Evolutionary conservation across 1,140 invertebrate genomes (phyloP), one percentile per base, ranked within the genome.

Genomic region (Drosophila insularis): DNA sequence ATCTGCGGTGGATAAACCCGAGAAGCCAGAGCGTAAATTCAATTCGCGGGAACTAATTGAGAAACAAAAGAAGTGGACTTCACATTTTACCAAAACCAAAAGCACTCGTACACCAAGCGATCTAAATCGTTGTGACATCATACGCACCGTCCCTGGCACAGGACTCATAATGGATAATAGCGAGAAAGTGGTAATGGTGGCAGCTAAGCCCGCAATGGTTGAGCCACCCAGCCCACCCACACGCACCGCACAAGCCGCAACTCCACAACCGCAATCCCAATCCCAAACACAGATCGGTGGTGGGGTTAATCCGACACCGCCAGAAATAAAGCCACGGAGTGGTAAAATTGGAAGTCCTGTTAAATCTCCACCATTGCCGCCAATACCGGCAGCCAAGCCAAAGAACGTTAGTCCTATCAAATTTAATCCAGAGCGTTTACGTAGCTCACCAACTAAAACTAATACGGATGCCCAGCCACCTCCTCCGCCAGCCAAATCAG

Each of bases 21-120:
- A 96, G 69, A 97, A 97, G 91, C 96, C 96, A 1, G 96, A 97
- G 89, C 93, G 96, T 32, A 95, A 96, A 78, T 95, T 97, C 68
- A 97, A 97, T 80, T 95, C 95, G 7, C 95, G 96, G 62, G 96
- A 97, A 91, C 92, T 98, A 11, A 97, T 98, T 43, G 96, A 98
- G 91, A 97, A 97, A 80, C 96, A 97, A 79, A 95, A 95, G 82
- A 98, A 98, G 92, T 98, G 97, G 97, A 97, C 96, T 2, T 96
- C 96, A 53, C 97, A 98, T 92, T 98, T 98, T 89, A 95, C 95
- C 21, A 97, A 96, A 92, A 94, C 95, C 13, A 93, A 95, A 72
- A 93, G 94, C 2, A 93, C 93, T 63, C 93, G 94, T 35, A 94
- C 93, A 65, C 94, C 94, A 90, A 95, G 93, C 80, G 95, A 95